phyloP scores from a whole-genome alignment of 2,888 invertebrate species.

The Tanypteryx hageni region DNA sequence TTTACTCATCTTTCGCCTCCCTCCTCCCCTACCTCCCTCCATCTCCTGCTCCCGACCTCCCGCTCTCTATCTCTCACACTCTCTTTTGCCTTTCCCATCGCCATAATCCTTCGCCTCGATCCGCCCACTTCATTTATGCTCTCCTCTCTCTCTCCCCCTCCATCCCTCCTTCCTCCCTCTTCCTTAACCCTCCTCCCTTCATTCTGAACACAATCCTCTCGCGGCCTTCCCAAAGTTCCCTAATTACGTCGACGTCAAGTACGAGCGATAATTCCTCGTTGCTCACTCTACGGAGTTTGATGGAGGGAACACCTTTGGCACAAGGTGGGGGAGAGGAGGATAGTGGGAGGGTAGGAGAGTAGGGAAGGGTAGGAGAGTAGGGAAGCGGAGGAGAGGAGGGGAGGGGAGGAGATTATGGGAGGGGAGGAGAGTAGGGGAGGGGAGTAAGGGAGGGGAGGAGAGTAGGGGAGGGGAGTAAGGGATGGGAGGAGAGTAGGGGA shows the following conservation, averaged over 20 bases:
- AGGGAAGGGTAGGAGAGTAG: too few species aligned
- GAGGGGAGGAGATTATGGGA: too few species aligned
- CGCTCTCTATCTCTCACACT: neutral
- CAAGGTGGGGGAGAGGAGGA: neutral
- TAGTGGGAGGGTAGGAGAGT: neutral
- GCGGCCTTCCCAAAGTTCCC: conserved; percentile 46
- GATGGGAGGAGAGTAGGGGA: neutral
- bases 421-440: neutral
- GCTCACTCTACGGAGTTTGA: conserved; percentile 32
- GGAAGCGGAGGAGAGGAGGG: too few species aligned
- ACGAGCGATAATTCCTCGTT: conserved; percentile 52
- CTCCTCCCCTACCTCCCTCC: neutral
- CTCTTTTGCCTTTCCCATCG: neutral
- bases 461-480: neutral
- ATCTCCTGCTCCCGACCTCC: neutral
- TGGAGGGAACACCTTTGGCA: conserved; percentile 24
- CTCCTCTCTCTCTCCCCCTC: neutral
- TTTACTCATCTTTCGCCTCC: neutral
- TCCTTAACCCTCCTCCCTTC: neutral
- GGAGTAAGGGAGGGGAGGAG: neutral
- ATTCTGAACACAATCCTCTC: neutral
- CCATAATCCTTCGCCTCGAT: neutral
- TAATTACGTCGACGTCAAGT: conserved; percentile 60
- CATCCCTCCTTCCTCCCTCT: neutral
- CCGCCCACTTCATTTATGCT: conserved; percentile 5